These are phyloP conservation scores for Xylocampa areola DNA, from an alignment of 2,888 invertebrate species.

Conservation along the genomic window DNA sequence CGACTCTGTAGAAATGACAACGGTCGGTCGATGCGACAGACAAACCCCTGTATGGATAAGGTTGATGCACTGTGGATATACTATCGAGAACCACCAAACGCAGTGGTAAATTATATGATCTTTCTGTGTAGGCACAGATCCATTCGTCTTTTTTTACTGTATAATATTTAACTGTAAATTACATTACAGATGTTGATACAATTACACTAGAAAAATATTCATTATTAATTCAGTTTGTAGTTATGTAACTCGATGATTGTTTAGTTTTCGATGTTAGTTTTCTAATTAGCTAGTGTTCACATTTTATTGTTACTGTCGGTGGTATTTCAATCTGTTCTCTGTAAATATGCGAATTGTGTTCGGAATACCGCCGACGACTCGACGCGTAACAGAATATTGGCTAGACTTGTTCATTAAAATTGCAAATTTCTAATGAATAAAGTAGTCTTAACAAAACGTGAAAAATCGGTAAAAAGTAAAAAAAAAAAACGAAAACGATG, in stretches of 20 bases:
- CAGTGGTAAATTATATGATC: constrained; percentile 61
- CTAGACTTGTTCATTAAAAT: constrained; percentile 68
- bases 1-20: background rate
- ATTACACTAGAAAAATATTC: constrained; percentile 53
- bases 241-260: constrained; percentile 71
- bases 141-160: constrained; percentile 64
- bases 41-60: constrained; percentile 35
- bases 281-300: constrained; percentile 79
- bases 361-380: constrained; percentile 54
- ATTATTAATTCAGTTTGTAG: constrained; percentile 62
- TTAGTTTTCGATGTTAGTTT: constrained; percentile 84
- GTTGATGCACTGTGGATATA: constrained; percentile 48
- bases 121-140: constrained; percentile 61
- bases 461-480: constrained; percentile 62
- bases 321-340: constrained; percentile 55
- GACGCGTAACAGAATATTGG: constrained; percentile 65
- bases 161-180: constrained; percentile 64
- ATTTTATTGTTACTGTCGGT: constrained; percentile 64
- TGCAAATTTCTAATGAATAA: constrained; percentile 76
- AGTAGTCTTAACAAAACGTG: constrained; percentile 78
- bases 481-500: constrained; percentile 69
- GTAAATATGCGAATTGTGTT: constrained; percentile 61
- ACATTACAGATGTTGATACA: constrained; percentile 61
- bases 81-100: constrained; percentile 52
- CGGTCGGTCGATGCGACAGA: constrained; percentile 9